Evolutionary conservation across 2,113 vertebrate species (phyloP), one percentile per base, ranked within the genome.

Genomic region (Symphodus melops): DNA sequence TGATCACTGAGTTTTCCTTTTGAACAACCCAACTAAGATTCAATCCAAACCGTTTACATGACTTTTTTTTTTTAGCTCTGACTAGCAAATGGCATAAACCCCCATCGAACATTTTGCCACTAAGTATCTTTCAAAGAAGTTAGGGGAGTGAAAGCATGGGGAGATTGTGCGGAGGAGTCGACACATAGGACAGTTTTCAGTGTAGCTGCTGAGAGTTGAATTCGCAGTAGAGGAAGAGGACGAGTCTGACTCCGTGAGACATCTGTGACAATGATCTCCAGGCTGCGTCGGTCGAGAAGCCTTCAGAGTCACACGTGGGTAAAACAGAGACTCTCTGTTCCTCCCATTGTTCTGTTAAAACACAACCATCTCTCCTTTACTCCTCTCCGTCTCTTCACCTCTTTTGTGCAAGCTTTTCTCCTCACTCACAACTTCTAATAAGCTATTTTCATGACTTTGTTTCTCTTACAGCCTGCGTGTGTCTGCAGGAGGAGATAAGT

Each of bases 271-370:
- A 83, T 75, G 75, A 77, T 79, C 71, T 68, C 41, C 20, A 9
- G 16, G 55, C 66, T 41, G 66, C 65, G 79, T 85, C 67, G 75
- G 75, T 63, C 42, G 55, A 88, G 82, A 82, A 81, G 63, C 59
- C 84, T 84, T 84, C 81, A 73, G 75, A 64, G 62, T 77, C 72
- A 42, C 59, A 12, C 42, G 42, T 42, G 79, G 65, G 70, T 69
- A 33, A 72, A 81, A 81, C 76, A 66, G 25, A 75, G 60, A 69
- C 82, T 85, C 62, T 85, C 21, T 85, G 75, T 84, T 85, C 77
- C 57, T 82, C 53, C 63, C 62, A 83, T 77, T 83, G 75, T 68
- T 69, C 68, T 77, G 68, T 62, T 85, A 82, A 70, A 90, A 85
- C 62, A 75, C 68, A 76, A 76, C 21, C 70, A 49, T 68, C 36